Evolutionary conservation across 2,797 vertebrate species (phyloP), one percentile per base, ranked within the genome.

Genomic region (Hemitrygon akajei): DNA sequence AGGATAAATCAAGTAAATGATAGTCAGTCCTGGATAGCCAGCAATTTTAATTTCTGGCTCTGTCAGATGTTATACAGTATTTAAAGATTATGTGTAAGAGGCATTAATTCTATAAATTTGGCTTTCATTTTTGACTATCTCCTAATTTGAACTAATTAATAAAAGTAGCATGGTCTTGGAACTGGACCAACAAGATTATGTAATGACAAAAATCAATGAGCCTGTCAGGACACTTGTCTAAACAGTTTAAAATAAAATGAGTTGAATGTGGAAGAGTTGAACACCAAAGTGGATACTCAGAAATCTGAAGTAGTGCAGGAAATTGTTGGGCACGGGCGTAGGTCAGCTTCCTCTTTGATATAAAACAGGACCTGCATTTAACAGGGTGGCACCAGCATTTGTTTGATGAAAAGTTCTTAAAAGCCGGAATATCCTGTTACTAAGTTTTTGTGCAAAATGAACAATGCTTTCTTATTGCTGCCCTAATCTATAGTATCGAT

Each of bases 261-360:
- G 40, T 47, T 89, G n/a, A 14, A 20, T 37, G 9, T 69, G 30
- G 25, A 56, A 30, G 27, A n/a, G 56, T 87, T 87, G 84, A 87
- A 63, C 58, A 18, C 7, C 30, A 87, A 34, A 87, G 58, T 87
- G 16, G 69, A 30, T 56, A 30, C 34, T 92, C 66, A 16, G 40
- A 73, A 92, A 92, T 92, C 89, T 73, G 40, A 73, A 75, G 86
- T 37, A n/a, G 86, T 66, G 2, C 60, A 58, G 91, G 71, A 76
- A 76, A 93, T 93, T 93, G 40, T 75, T 75, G 73, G 71, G 7
- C 91, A 75, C 6, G 14, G 37, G 63, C 22, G 22, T 91, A 60
- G 71, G 71, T 93, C 22, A 56, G 22, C 71, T 76, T 93, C 40
- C 71, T 75, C 27, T 71, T 22, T 75, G 12, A 12, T 30, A 93